Evolutionary conservation across 2,797 vertebrate species (phyloP).

Genomic region (Rhodeus uyekii): DNA sequence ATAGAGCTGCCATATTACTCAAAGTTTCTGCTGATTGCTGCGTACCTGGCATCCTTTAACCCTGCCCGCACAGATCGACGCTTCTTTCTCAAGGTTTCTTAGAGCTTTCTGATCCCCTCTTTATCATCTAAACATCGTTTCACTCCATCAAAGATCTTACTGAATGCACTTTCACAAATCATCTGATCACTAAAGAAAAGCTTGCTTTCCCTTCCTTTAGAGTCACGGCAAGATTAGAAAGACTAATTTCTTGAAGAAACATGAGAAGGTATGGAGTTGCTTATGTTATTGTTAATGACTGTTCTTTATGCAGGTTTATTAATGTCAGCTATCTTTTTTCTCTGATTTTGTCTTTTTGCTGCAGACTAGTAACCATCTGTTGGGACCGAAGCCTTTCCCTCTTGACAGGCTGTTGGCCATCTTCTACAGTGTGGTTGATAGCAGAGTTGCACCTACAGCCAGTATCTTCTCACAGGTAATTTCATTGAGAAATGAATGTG

Average conservation of each 20-base stretch:
- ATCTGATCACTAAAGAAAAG: neutral
- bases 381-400: conserved; percentile 94
- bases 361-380: conserved; percentile 95
- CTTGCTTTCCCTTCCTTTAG: conserved; percentile 65
- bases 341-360: neutral
- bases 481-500: neutral
- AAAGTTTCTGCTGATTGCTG: conserved; percentile 95
- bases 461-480: conserved; percentile 95
- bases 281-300: neutral
- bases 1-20: conserved; percentile 97
- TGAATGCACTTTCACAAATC: neutral
- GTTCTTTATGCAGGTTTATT: neutral
- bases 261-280: conserved; percentile 85
- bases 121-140: neutral
- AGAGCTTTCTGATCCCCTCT: neutral
- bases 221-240: conserved; percentile 95
- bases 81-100: conserved; percentile 92
- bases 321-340: neutral
- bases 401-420: conserved; percentile 94
- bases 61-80: conserved; percentile 94
- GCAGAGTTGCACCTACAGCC: conserved; percentile 90
- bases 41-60: conserved; percentile 96
- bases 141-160: neutral
- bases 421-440: conserved; percentile 96
- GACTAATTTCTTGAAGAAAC: conserved; percentile 93